Evolutionary conservation across 2,797 vertebrate species (phyloP).

Genomic region (Sebastes vulpes): DNA sequence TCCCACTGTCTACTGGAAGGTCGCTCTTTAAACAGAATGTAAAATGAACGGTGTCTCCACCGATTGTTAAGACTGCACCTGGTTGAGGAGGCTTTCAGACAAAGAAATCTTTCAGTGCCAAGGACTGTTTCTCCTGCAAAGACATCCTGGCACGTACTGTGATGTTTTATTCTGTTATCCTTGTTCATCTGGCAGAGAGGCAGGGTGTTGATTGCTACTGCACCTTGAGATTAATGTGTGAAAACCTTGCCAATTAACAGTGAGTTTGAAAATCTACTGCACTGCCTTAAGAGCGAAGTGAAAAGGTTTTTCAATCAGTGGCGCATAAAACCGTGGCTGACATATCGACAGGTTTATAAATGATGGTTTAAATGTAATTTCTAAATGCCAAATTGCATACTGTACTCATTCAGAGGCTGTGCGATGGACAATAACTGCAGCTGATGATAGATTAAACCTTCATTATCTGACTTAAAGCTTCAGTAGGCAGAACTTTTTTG

Average conservation of each 20-base stretch:
- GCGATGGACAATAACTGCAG: background rate
- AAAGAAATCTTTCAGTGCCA: background rate
- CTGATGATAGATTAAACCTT: background rate
- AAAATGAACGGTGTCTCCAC: conserved; percentile 4
- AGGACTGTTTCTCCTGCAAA: conserved; percentile 1
- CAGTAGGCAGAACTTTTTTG: no score
- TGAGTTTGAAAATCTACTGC: conserved; percentile 4
- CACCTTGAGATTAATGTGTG: conserved; percentile 20
- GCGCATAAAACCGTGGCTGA: background rate
- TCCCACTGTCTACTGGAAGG: conserved; percentile 16
- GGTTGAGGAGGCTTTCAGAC: conserved; percentile 10
- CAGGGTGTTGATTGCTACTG: conserved; percentile 55
- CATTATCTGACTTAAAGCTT: background rate
- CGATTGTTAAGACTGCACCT: background rate
- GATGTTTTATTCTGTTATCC: background rate
- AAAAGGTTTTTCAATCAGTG: background rate
- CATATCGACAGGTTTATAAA: background rate
- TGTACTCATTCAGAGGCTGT: background rate
- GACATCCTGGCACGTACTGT: background rate
- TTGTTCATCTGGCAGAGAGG: background rate
- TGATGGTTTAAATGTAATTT: background rate
- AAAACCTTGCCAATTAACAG: conserved; percentile 42
- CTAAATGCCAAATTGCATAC: background rate
- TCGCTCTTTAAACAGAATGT: conserved; percentile 32
- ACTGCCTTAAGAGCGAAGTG: background rate